A percentile compares a stretch with the other conserved stretches of the same genome.
These are phyloP conservation scores for Zosterops japonicus DNA, from an alignment of 2,113 vertebrate species.

Conservation along the genomic window DNA sequence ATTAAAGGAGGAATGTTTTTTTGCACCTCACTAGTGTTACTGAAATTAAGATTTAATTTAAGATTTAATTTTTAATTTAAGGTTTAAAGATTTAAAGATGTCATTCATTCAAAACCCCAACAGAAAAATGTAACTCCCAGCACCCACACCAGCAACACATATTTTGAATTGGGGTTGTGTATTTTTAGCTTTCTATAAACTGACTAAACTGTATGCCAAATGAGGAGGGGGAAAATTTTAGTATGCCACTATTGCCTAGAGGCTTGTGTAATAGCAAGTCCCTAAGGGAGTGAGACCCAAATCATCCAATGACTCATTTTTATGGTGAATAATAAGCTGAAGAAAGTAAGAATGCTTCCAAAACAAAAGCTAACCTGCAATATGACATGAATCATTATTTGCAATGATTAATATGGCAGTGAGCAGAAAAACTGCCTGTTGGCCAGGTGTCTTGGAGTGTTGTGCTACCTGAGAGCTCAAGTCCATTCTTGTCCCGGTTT, in stretches of 20 bases:
- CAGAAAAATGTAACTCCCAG: not conserved
- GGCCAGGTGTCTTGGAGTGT: not conserved
- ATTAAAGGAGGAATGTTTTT: not conserved
- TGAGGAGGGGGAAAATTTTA: not conserved
- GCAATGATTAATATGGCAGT: not conserved
- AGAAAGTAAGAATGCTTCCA: not conserved
- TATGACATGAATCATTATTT: not conserved
- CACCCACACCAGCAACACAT: not conserved
- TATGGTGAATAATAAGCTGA: not conserved
- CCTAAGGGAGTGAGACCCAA: not conserved
- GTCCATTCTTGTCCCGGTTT: not conserved
- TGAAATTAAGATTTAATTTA: not conserved
- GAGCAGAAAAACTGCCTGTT: not conserved
- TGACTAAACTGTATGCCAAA: not conserved
- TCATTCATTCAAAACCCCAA: not conserved
- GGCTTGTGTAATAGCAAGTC: not conserved
- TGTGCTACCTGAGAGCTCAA: not conserved
- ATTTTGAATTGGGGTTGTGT: not conserved
- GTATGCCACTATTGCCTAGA: not conserved
- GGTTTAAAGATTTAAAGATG: not conserved
- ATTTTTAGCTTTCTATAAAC: not conserved
- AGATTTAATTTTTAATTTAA: not conserved
- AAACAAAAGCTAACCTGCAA: not conserved
- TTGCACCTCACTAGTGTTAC: not conserved
- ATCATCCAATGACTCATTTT: not conserved